These are phyloP conservation scores for Cristatella mucedo DNA, from an alignment of 2,888 invertebrate species.

Conservation along the genomic window DNA sequence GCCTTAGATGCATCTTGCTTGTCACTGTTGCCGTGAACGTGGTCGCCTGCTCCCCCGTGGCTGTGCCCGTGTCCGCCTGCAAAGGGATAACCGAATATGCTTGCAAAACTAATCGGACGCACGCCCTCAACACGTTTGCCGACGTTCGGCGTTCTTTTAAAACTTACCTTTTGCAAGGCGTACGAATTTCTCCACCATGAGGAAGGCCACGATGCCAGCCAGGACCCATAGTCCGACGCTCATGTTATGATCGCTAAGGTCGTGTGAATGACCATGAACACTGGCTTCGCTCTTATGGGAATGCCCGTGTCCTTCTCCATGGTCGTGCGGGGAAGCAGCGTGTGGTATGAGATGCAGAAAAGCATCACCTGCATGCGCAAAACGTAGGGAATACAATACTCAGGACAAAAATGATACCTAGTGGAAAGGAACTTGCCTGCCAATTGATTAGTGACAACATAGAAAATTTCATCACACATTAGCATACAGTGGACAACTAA, in stretches of 20 bases:
- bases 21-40: background rate
- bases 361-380: slow-evolving; percentile 64
- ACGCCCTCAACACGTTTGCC: no score
- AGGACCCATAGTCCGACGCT: slow-evolving; percentile 85
- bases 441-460: no score
- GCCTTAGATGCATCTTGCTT: background rate
- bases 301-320: slow-evolving; percentile 23
- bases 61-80: slow-evolving; percentile 55
- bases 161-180: slow-evolving; percentile 56
- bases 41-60: slow-evolving; percentile 43
- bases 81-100: slow-evolving; percentile 46
- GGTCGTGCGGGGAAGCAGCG: slow-evolving; percentile 49
- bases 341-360: slow-evolving; percentile 97
- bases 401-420: no score
- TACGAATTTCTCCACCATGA: slow-evolving; percentile 70
- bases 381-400: no score
- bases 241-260: slow-evolving; percentile 52
- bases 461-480: no score
- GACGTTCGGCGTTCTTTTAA: background rate
- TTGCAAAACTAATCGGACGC: no score
- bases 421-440: no score
- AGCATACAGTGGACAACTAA: no score
- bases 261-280: slow-evolving; percentile 43
- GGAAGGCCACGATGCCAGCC: slow-evolving; percentile 75
- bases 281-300: slow-evolving; percentile 15